Conservation (phyloP, 1,140 invertebrate species). For the Formica selysi region DNA sequence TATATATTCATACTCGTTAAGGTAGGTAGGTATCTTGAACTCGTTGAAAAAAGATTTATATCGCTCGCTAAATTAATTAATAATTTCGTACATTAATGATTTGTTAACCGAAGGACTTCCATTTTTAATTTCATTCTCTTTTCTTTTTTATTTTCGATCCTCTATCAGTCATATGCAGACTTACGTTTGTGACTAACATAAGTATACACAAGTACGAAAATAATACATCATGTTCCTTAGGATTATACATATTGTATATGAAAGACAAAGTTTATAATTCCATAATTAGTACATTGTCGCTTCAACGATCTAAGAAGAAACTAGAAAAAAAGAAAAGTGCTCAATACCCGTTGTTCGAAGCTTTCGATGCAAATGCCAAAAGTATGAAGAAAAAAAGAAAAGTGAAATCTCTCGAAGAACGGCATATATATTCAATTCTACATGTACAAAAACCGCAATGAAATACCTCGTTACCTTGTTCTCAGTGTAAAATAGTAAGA, state of each 20-base stretch:
- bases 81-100: neutral
- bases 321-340: constrained; percentile 48
- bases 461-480: constrained; percentile 62
- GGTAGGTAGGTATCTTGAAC: neutral
- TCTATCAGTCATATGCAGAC: constrained; percentile 53
- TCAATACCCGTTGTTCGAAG: constrained; percentile 54
- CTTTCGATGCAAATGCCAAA: constrained; percentile 61
- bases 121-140: constrained; percentile 22
- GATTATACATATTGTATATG: constrained; percentile 58
- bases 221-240: constrained; percentile 77
- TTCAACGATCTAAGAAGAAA: constrained; percentile 59
- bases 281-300: constrained; percentile 66
- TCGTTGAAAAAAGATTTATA: neutral
- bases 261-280: constrained; percentile 65
- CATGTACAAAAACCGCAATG: constrained; percentile 47
- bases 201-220: constrained; percentile 60
- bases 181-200: constrained; percentile 29
- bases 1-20: neutral
- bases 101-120: constrained; percentile 27
- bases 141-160: neutral
- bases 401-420: constrained; percentile 39
- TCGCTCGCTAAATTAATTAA: constrained; percentile 11
- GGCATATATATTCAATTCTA: constrained; percentile 57
- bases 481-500: constrained; percentile 50
- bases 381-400: constrained; percentile 48